phyloP scores from a whole-genome alignment of 2,113 vertebrate genomes.

The Rhinichthys klamathensis region DNA sequence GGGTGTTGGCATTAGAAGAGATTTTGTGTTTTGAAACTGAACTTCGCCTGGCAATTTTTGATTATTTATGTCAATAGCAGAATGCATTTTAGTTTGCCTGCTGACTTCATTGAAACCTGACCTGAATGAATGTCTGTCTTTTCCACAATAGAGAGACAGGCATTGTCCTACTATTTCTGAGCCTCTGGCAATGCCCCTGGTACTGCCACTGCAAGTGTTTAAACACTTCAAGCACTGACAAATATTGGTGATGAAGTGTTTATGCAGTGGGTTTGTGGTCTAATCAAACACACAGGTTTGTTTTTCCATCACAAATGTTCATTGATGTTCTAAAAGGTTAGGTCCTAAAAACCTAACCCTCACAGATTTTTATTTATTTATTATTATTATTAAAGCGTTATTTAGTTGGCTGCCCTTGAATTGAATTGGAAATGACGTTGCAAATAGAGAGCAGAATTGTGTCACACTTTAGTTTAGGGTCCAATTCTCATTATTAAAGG shows the following conservation, averaged over 20 bases:
- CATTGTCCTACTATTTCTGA: conserved; percentile 1
- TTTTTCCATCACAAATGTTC: neutral
- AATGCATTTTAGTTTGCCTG: neutral
- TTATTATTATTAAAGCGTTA: neutral
- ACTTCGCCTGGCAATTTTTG: neutral
- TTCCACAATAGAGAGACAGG: conserved; percentile 15
- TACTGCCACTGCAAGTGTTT: conserved; percentile 37
- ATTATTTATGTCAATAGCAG: neutral
- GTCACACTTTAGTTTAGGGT: too few species aligned
- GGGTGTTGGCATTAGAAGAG: neutral
- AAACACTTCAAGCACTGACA: conserved; percentile 31
- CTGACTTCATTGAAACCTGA: neutral
- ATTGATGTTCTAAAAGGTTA: neutral
- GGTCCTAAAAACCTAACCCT: neutral
- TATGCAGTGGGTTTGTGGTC: conserved; percentile 29
- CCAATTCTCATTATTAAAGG: too few species aligned
- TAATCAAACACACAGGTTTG: conserved; percentile 2
- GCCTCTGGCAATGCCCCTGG: conserved; percentile 47
- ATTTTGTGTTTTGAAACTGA: too few species aligned
- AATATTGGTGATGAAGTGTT: conserved; percentile 46
- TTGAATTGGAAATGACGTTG: neutral
- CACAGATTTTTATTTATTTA: neutral
- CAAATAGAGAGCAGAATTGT: too few species aligned
- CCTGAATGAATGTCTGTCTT: conserved; percentile 18
- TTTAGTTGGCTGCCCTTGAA: neutral